Base-by-base conservation (phyloP, 2,888 invertebrate species). In the Nineta flava region DNA sequence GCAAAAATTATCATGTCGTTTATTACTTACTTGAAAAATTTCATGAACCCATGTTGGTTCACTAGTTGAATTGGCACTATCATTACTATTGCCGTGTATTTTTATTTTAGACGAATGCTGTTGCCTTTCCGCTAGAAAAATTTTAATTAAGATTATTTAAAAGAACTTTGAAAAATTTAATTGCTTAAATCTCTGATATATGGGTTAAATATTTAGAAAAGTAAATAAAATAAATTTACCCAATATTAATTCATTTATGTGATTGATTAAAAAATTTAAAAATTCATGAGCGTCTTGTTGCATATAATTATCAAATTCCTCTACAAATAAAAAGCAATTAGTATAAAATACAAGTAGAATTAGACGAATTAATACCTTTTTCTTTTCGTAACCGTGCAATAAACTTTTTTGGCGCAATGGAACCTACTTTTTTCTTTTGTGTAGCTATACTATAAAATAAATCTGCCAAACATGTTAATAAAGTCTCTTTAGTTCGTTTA, bases 201-300 rank as follows among this genome's bases (percentile, higher is more conserved):
- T n/a, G n/a, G n/a, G n/a, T n/a, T n/a, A n/a, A n/a, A n/a, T n/a
- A n/a, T n/a, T n/a, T n/a, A n/a, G n/a, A n/a, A n/a, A 19, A 19
- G 19, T 4, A 19, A 2, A 19, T 26, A 26, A 26, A 26, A 26
- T 26, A 26, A 26, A 26, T 26, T 77, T 73, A 83, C 93, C 93
- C 72, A 95, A 75, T 62, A 99, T 88, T 60, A 94, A 92, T 75
- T 96, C 96, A 70, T 94, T 95, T 62, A 96, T 95, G 64, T 94
- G 93, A 71, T 99, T 99, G 55, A 99, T 88, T 54, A 99, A 77
- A 69, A 97, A 99, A 70, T 99, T 99, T 55, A 99, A 77, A 73
- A 99, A 99, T 67, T 99, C 99, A 67, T 99, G 99, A 46, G 99
- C 99, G 81, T 99, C 99, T 72, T 99, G 99, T 69, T 99, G 97